These are phyloP conservation scores for Sebastes reedi DNA, from an alignment of 2,797 vertebrate species.

Conservation along the genomic window DNA sequence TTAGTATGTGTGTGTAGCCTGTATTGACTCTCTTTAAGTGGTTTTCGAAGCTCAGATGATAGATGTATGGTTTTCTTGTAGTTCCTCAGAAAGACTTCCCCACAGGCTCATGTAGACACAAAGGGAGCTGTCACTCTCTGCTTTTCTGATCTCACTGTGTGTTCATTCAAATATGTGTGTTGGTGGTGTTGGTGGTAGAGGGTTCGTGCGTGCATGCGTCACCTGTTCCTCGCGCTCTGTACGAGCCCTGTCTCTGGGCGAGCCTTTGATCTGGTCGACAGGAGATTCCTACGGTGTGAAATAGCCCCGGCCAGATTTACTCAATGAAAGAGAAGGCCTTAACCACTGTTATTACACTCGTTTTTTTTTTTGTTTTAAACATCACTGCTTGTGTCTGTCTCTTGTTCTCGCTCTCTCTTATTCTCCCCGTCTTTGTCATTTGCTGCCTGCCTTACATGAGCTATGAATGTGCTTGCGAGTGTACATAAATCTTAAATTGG, in stretches of 20 bases:
- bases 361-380: conserved; percentile 59
- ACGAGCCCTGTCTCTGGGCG: conserved; percentile 53
- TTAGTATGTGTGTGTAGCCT: conserved; percentile 34
- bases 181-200: conserved; percentile 6
- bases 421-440: conserved; percentile 41
- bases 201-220: conserved; percentile 54
- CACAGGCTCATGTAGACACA: conserved; percentile 60
- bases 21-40: conserved; percentile 66
- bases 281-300: conserved; percentile 84
- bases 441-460: conserved; percentile 28
- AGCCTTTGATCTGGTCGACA: conserved; percentile 81
- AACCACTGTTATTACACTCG: conserved; percentile 79
- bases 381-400: conserved; percentile 59
- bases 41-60: conserved; percentile 65
- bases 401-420: conserved; percentile 2
- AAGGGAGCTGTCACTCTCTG: conserved; percentile 69
- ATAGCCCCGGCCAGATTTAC: conserved; percentile 75
- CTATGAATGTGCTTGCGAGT: conserved; percentile 10
- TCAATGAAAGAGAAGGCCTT: conserved; percentile 82
- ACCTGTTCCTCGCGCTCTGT: conserved; percentile 80
- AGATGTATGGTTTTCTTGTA: conserved; percentile 60
- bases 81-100: conserved; percentile 50
- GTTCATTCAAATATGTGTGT: conserved; percentile 45
- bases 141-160: conserved; percentile 70
- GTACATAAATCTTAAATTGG: conserved; percentile 29